Conservation (phyloP, 2,797 vertebrate species). For the Nannoperca australis region DNA sequence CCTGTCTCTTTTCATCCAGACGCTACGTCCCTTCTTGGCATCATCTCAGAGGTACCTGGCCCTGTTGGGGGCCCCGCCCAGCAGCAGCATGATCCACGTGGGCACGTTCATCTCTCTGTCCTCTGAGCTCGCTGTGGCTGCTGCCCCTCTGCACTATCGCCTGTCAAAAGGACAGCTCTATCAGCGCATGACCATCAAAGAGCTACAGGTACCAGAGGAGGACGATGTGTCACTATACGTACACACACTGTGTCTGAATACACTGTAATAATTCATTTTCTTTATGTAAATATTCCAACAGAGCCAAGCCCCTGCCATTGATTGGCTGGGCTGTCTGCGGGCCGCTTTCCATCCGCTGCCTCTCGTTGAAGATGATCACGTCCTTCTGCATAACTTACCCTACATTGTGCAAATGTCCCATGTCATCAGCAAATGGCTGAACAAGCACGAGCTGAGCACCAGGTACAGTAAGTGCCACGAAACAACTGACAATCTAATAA, state of each 20-base stretch:
- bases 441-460: conserved; percentile 56
- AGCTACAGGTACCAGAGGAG: conserved; percentile 70
- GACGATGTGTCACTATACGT: neutral
- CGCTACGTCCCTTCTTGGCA: conserved; percentile 63
- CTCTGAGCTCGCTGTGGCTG: conserved; percentile 81
- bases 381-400: conserved; percentile 90
- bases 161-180: conserved; percentile 83
- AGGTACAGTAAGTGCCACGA: conserved; percentile 70
- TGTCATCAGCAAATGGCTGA: conserved; percentile 77
- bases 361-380: conserved; percentile 84
- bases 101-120: conserved; percentile 85
- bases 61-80: conserved; percentile 83
- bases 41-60: conserved; percentile 79
- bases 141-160: conserved; percentile 83
- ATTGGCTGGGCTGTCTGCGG: conserved; percentile 91
- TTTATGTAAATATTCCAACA: conserved; percentile 64
- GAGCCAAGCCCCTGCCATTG: conserved; percentile 89
- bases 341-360: conserved; percentile 85
- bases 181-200: conserved; percentile 86
- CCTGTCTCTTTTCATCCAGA: conserved; percentile 58
- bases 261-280: neutral
- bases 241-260: neutral
- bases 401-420: conserved; percentile 92
- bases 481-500: conserved; percentile 9
- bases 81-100: conserved; percentile 74